phyloP scores from a whole-genome alignment of 2,888 invertebrate species.

The Zygaena filipendulae region DNA sequence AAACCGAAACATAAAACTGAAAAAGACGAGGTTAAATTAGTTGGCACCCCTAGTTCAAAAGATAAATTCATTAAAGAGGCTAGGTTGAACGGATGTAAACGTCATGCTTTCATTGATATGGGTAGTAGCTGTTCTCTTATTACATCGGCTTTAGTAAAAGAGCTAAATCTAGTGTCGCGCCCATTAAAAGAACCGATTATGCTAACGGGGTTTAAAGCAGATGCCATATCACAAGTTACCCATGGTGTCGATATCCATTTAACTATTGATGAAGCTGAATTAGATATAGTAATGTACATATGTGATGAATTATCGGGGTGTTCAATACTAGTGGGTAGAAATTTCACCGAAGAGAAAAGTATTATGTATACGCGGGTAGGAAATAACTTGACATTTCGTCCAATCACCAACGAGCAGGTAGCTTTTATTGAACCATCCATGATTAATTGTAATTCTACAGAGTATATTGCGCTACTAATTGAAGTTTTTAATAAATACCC shows the following conservation, averaged over 20 bases:
- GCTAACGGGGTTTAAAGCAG: slow-evolving; percentile 11
- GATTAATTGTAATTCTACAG: too few relatives aligned
- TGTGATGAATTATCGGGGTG: slow-evolving; percentile 9
- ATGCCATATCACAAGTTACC: slow-evolving; percentile 5
- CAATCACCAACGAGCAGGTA: too few relatives aligned
- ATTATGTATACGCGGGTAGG: slow-evolving; percentile 16
- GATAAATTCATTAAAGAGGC: slow-evolving; percentile 15
- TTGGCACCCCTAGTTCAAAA: slow-evolving; percentile 6
- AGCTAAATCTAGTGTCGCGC: slow-evolving; percentile 4
- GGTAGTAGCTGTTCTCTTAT: slow-evolving; percentile 18
- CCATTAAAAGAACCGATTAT: slow-evolving; percentile 7
- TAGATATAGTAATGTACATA: slow-evolving; percentile 9
- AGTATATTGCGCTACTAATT: too few relatives aligned
- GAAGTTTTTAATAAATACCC: slow-evolving; percentile 15
- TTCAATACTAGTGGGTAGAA: slow-evolving; percentile 14
- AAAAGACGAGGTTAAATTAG: slow-evolving; percentile 17
- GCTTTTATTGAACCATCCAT: too few relatives aligned
- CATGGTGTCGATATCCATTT: too few relatives aligned
- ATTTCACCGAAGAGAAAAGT: slow-evolving; percentile 15
- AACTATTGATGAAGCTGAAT: slow-evolving; percentile 11
- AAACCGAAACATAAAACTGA: slow-evolving; percentile 15
- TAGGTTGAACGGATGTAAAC: slow-evolving; percentile 6
- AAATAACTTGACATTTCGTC: slow-evolving; percentile 9
- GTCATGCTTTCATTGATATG: slow-evolving; percentile 16
- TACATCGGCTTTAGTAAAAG: slow-evolving; percentile 5